phyloP scores from a whole-genome alignment of 1,140 invertebrate genomes.

The Brachystomella parvula region DNA sequence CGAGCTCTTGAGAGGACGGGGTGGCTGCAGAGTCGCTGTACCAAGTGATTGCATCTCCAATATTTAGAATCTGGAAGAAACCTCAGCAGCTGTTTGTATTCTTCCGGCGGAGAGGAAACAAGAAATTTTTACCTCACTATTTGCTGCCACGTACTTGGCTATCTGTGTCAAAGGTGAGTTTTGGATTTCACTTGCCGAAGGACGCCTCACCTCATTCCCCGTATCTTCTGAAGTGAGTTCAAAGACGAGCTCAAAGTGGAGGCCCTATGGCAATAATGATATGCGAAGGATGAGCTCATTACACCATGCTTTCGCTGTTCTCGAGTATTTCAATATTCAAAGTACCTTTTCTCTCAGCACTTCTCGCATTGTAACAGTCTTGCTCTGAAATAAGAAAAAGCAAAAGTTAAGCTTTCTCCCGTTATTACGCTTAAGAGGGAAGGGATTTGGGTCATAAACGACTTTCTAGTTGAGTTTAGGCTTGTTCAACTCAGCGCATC shows the following conservation, averaged over 20 bases:
- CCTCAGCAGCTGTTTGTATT: neutral
- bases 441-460: too few species aligned
- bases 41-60: slow-evolving; percentile 64
- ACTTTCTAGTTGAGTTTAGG: too few species aligned
- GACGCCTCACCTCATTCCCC: slow-evolving; percentile 50
- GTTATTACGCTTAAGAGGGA: too few species aligned
- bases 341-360: slow-evolving; percentile 55
- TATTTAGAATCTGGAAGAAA: slow-evolving; percentile 59
- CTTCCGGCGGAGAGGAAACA: neutral
- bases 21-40: slow-evolving; percentile 29
- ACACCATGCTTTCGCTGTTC: neutral
- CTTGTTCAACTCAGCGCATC: too few species aligned
- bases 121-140: slow-evolving; percentile 52
- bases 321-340: slow-evolving; percentile 1
- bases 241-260: slow-evolving; percentile 67
- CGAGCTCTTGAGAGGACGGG: slow-evolving; percentile 15
- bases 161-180: slow-evolving; percentile 59
- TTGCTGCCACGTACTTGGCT: slow-evolving; percentile 70
- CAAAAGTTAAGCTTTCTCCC: too few species aligned
- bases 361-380: slow-evolving; percentile 61
- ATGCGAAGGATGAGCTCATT: neutral
- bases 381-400: slow-evolving; percentile 47
- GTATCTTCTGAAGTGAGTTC: slow-evolving; percentile 58
- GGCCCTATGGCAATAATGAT: slow-evolving; percentile 37
- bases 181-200: slow-evolving; percentile 48